A percentile compares a stretch with the other conserved stretches of the same genome.
Conservation (phyloP, 2,888 invertebrate species). For the Macrophya annulata region DNA sequence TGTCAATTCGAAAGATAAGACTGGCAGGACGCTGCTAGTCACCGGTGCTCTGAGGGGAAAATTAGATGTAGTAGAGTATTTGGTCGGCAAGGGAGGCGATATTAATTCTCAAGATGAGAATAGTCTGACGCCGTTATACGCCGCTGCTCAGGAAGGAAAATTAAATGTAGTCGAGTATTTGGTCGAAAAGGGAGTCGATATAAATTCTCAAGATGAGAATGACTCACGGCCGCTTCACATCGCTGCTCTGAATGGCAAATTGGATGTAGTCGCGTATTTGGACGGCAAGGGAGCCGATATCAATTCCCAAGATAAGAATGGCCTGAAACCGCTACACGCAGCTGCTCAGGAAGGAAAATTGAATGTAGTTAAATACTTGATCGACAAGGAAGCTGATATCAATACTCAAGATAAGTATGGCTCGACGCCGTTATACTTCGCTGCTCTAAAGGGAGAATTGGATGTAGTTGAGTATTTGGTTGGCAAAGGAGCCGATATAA, state of each 20-base stretch:
- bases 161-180: neutral
- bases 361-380: neutral
- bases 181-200: neutral
- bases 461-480: neutral
- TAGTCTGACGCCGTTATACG: neutral
- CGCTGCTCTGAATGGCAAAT: neutral
- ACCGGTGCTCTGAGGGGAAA: neutral
- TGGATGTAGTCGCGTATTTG: neutral
- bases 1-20: neutral
- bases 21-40: neutral
- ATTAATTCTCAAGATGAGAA: neutral
- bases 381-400: neutral
- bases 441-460: slow-evolving; percentile 72
- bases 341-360: neutral
- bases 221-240: neutral
- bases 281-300: neutral
- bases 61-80: neutral
- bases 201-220: neutral
- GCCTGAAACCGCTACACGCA: slow-evolving; percentile 62
- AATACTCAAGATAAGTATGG: neutral
- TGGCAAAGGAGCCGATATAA: neutral
- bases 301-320: neutral
- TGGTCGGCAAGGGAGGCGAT: neutral
- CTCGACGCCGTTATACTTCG: slow-evolving; percentile 69
- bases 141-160: neutral